phyloP scores from a whole-genome alignment of 2,888 invertebrate genomes.

The Lasiommata megera region DNA sequence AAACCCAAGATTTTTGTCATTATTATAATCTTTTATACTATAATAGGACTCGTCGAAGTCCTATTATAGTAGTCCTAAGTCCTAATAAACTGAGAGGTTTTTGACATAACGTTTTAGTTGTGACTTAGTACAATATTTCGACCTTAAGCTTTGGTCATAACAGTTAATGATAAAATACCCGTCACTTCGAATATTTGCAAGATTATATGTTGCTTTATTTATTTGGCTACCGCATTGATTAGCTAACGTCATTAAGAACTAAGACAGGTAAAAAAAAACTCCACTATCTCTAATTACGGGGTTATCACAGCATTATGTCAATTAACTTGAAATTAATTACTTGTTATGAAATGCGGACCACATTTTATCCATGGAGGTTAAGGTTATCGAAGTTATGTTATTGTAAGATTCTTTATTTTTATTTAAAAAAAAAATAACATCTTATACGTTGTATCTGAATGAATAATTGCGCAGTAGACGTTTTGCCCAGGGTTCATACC shows the following conservation, averaged over 20 bases:
- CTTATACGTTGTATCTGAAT: neutral
- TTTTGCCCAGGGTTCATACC: neutral
- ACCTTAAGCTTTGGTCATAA: no score
- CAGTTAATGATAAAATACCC: neutral
- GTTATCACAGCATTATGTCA: neutral
- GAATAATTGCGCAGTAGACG: neutral
- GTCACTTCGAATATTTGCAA: neutral
- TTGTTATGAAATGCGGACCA: slow-evolving; percentile 3
- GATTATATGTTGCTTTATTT: neutral
- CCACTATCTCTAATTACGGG: neutral
- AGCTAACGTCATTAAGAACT: neutral
- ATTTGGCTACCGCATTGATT: neutral
- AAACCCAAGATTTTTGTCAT: no score
- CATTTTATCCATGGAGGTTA: slow-evolving; percentile 1
- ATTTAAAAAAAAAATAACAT: neutral
- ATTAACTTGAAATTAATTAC: slow-evolving; percentile 4
- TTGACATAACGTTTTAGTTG: no score
- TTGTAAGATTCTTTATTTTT: neutral
- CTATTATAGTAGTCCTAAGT: no score
- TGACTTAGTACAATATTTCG: no score
- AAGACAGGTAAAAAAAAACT: neutral
- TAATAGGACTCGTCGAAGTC: no score
- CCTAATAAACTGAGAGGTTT: no score
- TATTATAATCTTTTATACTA: no score
- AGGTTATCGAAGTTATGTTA: slow-evolving; percentile 1